Evolutionary conservation across 2,797 vertebrate genomes (phyloP).

Genomic region (Gymnoscopelus microlampas): DNA sequence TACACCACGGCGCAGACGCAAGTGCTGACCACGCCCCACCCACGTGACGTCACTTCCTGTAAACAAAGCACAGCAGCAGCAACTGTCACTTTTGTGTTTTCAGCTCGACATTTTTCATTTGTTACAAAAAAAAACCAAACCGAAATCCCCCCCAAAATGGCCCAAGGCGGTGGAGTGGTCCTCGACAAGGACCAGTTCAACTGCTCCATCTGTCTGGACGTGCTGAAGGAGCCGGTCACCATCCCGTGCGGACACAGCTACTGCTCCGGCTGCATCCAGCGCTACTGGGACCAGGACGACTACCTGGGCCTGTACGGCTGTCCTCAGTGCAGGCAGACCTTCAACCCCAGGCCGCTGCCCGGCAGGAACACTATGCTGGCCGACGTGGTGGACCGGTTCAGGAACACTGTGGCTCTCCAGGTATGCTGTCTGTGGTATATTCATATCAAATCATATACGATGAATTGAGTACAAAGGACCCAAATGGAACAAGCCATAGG

Average conservation of each 20-base stretch:
- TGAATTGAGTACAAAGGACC: too few relatives aligned
- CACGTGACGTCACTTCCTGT: constrained; percentile 56
- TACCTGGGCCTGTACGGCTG: constrained; percentile 75
- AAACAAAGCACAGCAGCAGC: constrained; percentile 55
- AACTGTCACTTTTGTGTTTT: constrained; percentile 6
- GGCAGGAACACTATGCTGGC: constrained; percentile 81
- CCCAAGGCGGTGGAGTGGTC: constrained; percentile 79
- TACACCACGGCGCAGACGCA: too few relatives aligned
- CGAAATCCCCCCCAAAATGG: constrained; percentile 59
- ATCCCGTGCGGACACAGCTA: constrained; percentile 83
- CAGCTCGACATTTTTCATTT: too few relatives aligned
- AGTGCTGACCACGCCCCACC: not conserved
- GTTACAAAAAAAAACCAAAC: too few relatives aligned
- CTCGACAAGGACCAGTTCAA: constrained; percentile 83
- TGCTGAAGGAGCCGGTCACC: constrained; percentile 78
- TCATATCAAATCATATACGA: too few relatives aligned
- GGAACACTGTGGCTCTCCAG: constrained; percentile 46
- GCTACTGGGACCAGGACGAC: constrained; percentile 84
- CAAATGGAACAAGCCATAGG: too few relatives aligned
- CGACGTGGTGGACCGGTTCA: constrained; percentile 76
- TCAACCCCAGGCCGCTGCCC: constrained; percentile 78
- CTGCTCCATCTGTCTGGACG: constrained; percentile 83
- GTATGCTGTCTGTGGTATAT: constrained; percentile 12
- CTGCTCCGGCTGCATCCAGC: constrained; percentile 78
- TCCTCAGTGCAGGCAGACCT: constrained; percentile 81